Evolutionary conservation across 1,140 invertebrate species (phyloP), one percentile per base, ranked within the genome.

Genomic region (Euwallacea similis): DNA sequence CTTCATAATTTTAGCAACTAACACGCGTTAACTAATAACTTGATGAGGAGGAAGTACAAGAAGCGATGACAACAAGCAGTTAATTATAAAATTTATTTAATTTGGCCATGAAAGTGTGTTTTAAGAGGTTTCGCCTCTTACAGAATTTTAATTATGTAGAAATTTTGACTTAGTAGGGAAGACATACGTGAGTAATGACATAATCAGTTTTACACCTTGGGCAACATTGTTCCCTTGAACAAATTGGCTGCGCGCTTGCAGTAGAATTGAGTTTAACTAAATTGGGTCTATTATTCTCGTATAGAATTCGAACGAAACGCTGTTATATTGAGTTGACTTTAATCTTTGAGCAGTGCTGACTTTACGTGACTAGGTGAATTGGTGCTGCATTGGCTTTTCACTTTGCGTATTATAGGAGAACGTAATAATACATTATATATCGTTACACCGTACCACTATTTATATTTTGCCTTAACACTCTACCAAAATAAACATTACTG

Each of bases 221-320:
- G n/a, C 21, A 59, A 59, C 21, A 59, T 59, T 59, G 56, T 59
- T 59, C 56, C 21, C 56, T 15, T 59, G 10, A 59, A 10, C 21
- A 33, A 59, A 59, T 59, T 59, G 13, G 56, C 13, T 59, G 10
- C n/a, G 21, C 56, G 13, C 56, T 33, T 59, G 56, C 56, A 59
- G 13, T 59, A 33, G 21, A 59, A 59, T 59, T 59, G 21, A 59
- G 21, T 59, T 59, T 15, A 21, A 10, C 13, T 59, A 59, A 16
- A 59, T 59, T 59, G 56, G 56, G n/a, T 59, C 56, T 59, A 59
- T 59, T 59, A 59, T 59, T 59, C 56, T 16, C 56, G 50, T 7
- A 53, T 15, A 11, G 50, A 53, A 53, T 15, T n/a, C 11, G 15
- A 53, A 53, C 50, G 50, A 53, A 53, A 53, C 50, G 50, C 50